These are phyloP conservation scores for Chiloscyllium plagiosum DNA, from an alignment of 2,113 vertebrate genomes.

Conservation along the genomic window DNA sequence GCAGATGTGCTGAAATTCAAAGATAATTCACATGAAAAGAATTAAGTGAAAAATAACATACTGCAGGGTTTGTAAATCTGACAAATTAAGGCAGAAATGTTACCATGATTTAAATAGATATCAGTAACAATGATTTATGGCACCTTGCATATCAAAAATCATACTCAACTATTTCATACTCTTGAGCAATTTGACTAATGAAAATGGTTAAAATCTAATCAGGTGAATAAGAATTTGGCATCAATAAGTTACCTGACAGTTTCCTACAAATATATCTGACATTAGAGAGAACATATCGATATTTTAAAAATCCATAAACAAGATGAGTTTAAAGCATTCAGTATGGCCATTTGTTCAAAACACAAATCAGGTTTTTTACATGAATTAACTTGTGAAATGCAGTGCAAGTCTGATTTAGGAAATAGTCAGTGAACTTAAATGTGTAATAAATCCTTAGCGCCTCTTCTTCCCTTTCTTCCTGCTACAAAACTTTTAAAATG, in stretches of 20 bases:
- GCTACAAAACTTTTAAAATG: background rate
- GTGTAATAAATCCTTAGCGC: background rate
- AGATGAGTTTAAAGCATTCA: background rate
- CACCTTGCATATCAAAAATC: background rate
- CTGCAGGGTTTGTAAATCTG: background rate
- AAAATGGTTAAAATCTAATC: background rate
- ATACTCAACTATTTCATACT: background rate
- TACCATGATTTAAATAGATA: conserved; percentile 17
- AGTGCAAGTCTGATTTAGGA: conserved; percentile 3
- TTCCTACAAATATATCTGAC: background rate
- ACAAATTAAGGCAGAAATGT: background rate
- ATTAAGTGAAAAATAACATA: background rate
- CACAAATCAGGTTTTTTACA: background rate
- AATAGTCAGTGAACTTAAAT: background rate
- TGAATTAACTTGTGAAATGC: background rate
- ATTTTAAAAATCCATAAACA: conserved; percentile 1
- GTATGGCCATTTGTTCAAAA: background rate
- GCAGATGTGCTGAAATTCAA: background rate
- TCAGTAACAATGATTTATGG: conserved; percentile 5
- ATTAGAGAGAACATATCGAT: background rate
- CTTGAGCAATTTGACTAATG: background rate
- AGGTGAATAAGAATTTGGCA: background rate
- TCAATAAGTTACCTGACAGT: conserved; percentile 7
- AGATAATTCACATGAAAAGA: background rate
- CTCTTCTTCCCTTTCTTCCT: background rate